These are phyloP conservation scores for Tromatobia lineatoria DNA, from an alignment of 2,888 invertebrate genomes.

Conservation along the genomic window DNA sequence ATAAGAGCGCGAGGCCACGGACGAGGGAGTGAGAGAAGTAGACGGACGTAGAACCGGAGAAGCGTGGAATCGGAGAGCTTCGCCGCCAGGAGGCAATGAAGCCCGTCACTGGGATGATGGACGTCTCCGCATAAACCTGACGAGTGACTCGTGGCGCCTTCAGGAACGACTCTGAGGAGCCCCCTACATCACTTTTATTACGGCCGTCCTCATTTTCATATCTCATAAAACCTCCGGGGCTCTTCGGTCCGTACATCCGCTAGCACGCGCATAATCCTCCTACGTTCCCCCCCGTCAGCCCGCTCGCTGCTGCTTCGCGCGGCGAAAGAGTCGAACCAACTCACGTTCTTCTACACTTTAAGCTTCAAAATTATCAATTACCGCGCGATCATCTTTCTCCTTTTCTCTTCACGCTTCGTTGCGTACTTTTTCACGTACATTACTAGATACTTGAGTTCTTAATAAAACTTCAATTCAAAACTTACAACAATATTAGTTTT, in stretches of 20 bases:
- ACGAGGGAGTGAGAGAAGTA: slow-evolving; percentile 40
- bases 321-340: slow-evolving; percentile 57
- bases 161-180: slow-evolving; percentile 84
- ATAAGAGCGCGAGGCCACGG: slow-evolving; percentile 58
- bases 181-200: slow-evolving; percentile 85
- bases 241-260: slow-evolving; percentile 61
- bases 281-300: slow-evolving; percentile 57
- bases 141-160: slow-evolving; percentile 85
- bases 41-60: slow-evolving; percentile 71
- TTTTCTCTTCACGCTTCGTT: neutral
- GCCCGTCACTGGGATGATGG: slow-evolving; percentile 85
- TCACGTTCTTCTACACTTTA: slow-evolving; percentile 5
- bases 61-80: slow-evolving; percentile 79
- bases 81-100: slow-evolving; percentile 84
- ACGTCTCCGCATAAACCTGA: slow-evolving; percentile 85
- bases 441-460: neutral
- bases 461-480: neutral
- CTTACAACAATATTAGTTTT: neutral
- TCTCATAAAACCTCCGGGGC: slow-evolving; percentile 83
- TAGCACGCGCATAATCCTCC: slow-evolving; percentile 63
- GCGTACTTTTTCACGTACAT: neutral
- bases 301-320: slow-evolving; percentile 16
- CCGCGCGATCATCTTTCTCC: neutral
- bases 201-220: slow-evolving; percentile 85
- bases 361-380: neutral